Percentiles rank a stretch among this genome's conserved stretches.
Evolutionary conservation across 2,797 vertebrate species (phyloP).

Genomic region (Rallus crepitans): DNA sequence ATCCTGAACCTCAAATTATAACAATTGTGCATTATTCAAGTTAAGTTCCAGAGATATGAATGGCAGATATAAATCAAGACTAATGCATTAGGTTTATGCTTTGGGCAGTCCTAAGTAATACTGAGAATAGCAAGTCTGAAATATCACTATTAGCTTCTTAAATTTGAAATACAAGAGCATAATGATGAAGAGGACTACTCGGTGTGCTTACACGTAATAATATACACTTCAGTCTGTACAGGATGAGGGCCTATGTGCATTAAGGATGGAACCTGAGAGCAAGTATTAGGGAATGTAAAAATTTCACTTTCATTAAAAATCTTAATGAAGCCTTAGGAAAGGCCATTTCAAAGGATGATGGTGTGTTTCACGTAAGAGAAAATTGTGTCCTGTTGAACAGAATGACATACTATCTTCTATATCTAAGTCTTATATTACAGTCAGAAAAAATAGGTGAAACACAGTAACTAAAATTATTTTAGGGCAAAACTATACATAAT

Average conservation of each 20-base stretch:
- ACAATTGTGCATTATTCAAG: neutral
- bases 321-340: neutral
- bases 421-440: neutral
- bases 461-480: neutral
- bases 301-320: neutral
- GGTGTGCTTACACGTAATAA: neutral
- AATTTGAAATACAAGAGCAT: neutral
- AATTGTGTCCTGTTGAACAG: neutral
- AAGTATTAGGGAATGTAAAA: neutral
- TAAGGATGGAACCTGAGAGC: neutral
- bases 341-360: neutral
- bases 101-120: neutral
- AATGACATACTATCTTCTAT: neutral
- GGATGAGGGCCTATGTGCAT: neutral
- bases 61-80: neutral
- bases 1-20: neutral
- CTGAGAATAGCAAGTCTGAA: neutral
- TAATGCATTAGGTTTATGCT: neutral
- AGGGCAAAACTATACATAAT: neutral
- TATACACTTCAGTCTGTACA: neutral
- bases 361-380: neutral
- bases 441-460: constrained; percentile 20
- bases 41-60: neutral
- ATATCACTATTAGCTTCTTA: neutral
- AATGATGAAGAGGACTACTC: neutral